Percentiles rank a stretch among this genome's conserved stretches.
These are phyloP conservation scores for Herpailurus yagouaroundi DNA, from an alignment of 2,113 vertebrate species.

Conservation along the genomic window DNA sequence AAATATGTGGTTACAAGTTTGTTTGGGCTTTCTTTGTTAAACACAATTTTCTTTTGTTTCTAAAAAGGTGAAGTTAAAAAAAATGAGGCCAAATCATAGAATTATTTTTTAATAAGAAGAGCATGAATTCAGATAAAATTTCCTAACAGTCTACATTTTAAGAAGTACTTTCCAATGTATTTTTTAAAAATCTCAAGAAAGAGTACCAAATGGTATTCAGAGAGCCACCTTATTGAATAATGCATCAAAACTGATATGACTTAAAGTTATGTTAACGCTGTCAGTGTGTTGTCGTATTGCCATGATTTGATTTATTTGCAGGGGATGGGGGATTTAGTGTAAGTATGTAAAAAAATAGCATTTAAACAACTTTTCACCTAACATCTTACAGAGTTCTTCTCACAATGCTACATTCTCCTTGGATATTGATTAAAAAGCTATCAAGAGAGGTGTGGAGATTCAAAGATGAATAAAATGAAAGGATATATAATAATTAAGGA, in stretches of 20 bases:
- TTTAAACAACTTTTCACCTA: neutral
- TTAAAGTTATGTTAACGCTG: neutral
- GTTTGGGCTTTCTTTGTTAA: neutral
- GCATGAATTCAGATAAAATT: neutral
- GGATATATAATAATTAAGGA: neutral
- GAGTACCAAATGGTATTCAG: neutral
- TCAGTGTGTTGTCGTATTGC: neutral
- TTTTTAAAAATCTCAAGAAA: neutral
- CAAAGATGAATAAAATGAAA: neutral
- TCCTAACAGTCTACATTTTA: neutral
- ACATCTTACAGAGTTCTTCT: neutral
- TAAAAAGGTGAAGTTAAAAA: neutral
- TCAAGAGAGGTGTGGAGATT: neutral
- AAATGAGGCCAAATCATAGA: neutral
- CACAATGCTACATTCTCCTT: neutral
- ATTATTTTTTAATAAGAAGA: conserved; percentile 15
- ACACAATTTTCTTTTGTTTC: neutral
- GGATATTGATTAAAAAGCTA: neutral
- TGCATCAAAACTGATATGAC: neutral
- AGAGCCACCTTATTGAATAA: neutral
- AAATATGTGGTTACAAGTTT: neutral
- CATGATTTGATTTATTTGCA: neutral
- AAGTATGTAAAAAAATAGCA: neutral
- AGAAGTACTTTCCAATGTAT: neutral
- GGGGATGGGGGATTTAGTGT: neutral